Evolutionary conservation across 53 echinoderm and acorn worm species (phyloP).

Genomic region (Hippasteria phrygiana): DNA sequence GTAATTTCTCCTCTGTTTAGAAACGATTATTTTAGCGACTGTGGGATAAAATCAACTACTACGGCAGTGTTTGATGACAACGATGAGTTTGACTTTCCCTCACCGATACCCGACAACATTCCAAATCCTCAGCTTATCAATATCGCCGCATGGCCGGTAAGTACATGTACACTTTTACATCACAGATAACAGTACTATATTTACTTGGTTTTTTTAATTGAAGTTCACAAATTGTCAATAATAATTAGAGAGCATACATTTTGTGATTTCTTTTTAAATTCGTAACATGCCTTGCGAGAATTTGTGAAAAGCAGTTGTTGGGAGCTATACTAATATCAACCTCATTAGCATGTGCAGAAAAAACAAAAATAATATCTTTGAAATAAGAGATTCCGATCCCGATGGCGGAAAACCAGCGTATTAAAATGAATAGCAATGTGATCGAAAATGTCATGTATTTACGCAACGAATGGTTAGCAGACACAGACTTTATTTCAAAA

Average conservation of each 20-base stretch:
- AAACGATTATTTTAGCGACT: slow-evolving; percentile 16
- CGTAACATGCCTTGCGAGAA: not conserved
- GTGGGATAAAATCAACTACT: slow-evolving; percentile 6
- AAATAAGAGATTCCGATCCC: no score
- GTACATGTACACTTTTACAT: not conserved
- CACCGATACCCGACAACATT: slow-evolving; percentile 30
- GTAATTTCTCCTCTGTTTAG: not conserved
- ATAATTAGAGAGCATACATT: no score
- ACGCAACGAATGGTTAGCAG: no score
- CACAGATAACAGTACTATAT: not conserved
- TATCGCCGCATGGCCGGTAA: slow-evolving; percentile 33
- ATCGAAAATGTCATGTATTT: no score
- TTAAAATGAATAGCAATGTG: no score
- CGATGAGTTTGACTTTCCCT: slow-evolving; percentile 38
- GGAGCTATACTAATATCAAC: no score
- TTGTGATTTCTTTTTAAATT: no score
- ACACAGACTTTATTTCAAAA: no score
- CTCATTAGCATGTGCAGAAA: no score
- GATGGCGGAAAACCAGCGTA: no score
- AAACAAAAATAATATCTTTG: no score
- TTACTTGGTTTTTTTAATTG: not conserved
- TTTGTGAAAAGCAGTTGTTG: no score
- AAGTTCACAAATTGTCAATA: not conserved
- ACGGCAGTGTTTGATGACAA: slow-evolving; percentile 5
- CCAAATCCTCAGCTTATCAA: slow-evolving; percentile 17